These are phyloP conservation scores for Gobiocypris rarus DNA, from an alignment of 2,113 vertebrate genomes.

Conservation along the genomic window DNA sequence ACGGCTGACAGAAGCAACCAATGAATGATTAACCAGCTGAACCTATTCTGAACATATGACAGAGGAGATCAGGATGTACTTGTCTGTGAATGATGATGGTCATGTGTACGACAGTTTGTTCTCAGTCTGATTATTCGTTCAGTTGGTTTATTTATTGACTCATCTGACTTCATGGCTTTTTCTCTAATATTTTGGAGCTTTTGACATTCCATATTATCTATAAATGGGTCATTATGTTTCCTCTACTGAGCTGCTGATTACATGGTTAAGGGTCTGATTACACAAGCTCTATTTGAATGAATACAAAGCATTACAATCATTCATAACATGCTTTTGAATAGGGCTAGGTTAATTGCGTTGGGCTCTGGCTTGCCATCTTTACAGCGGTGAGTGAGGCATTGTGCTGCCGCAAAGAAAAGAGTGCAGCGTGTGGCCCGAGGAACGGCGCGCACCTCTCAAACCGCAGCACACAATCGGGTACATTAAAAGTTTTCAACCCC, in stretches of 20 bases:
- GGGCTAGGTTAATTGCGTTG: conserved; percentile 27
- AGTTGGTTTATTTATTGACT: conserved; percentile 25
- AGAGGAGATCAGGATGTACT: conserved; percentile 14
- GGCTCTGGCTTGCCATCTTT: neutral
- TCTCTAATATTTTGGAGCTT: neutral
- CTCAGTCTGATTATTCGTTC: conserved; percentile 8
- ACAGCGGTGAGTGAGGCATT: conserved; percentile 15
- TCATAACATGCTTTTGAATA: conserved; percentile 38
- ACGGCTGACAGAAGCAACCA: neutral
- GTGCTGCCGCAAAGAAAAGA: conserved; percentile 4
- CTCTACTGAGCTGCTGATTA: conserved; percentile 34
- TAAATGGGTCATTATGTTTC: conserved; percentile 36
- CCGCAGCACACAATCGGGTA: neutral
- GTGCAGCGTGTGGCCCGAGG: neutral
- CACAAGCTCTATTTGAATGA: conserved; percentile 34
- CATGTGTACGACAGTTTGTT: conserved; percentile 8
- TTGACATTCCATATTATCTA: conserved; percentile 21
- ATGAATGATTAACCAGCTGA: conserved; percentile 9
- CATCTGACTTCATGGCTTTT: conserved; percentile 21
- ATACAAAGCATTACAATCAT: conserved; percentile 38
- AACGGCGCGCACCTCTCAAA: neutral
- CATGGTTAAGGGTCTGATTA: conserved; percentile 42
- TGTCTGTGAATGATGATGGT: conserved; percentile 38
- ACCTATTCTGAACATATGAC: conserved; percentile 26
- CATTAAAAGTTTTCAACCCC: neutral